Conservation (phyloP, 2,888 invertebrate genomes). For the Spodoptera exigua region DNA sequence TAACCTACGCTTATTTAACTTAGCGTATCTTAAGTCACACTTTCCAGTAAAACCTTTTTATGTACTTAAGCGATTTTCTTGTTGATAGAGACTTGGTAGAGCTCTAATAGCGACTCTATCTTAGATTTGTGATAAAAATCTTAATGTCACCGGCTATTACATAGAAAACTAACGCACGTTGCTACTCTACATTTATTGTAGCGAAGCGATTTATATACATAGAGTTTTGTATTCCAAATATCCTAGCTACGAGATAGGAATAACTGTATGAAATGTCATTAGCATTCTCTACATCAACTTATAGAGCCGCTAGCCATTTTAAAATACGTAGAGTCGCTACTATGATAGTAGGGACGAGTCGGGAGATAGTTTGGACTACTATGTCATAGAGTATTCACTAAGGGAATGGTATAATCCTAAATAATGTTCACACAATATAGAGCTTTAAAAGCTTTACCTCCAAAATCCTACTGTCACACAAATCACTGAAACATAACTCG, state of each 20-base stretch:
- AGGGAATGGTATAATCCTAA: constrained; percentile 12
- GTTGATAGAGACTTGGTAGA: constrained; percentile 10
- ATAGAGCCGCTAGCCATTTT: constrained; percentile 45
- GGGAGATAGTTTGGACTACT: constrained; percentile 7
- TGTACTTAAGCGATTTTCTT: constrained; percentile 6
- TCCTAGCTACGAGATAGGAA: constrained; percentile 26
- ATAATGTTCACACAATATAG: constrained; percentile 18
- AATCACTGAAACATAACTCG: constrained; percentile 77
- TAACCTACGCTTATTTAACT: constrained; percentile 46
- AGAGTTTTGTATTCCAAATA: constrained; percentile 18
- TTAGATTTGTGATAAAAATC: constrained; percentile 21
- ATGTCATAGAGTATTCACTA: constrained; percentile 2
- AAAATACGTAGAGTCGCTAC: constrained; percentile 36
- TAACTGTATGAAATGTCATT: constrained; percentile 52
- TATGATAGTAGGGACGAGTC: constrained; percentile 17
- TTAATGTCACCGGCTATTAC: constrained; percentile 11
- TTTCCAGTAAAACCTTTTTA: constrained; percentile 40
- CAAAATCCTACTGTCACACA: constrained; percentile 80
- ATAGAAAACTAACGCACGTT: constrained; percentile 6
- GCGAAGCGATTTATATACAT: constrained; percentile 11
- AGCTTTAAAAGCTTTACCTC: constrained; percentile 72
- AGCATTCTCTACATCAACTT: constrained; percentile 50
- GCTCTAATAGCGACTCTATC: constrained; percentile 16
- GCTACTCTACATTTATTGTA: constrained; percentile 5
- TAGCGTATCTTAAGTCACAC: constrained; percentile 36